phyloP scores from a whole-genome alignment of 2,797 vertebrate species.

The Leucoraja ocellata region DNA sequence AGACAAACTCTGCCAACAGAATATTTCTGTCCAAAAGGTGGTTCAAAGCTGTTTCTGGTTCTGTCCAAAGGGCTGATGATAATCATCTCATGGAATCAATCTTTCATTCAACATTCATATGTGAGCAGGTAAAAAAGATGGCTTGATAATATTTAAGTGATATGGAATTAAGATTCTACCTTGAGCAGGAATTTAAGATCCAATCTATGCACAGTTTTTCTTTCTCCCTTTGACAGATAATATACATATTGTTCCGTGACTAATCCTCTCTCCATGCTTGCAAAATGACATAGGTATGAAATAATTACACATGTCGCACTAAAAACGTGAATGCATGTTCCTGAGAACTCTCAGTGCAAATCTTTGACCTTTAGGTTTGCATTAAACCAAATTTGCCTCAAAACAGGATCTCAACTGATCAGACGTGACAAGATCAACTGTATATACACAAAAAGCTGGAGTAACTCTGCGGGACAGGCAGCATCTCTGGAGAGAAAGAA shows the following conservation, averaged over 20 bases:
- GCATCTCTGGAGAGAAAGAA: no score
- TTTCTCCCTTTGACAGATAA: neutral
- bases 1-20: no score
- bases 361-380: neutral
- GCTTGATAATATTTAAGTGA: neutral
- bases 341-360: neutral
- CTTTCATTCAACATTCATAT: conserved; percentile 17
- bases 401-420: no score
- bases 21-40: neutral
- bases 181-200: neutral
- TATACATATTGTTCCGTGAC: neutral
- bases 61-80: neutral
- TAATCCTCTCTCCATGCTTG: neutral
- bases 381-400: neutral
- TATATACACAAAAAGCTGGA: no score
- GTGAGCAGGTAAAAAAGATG: neutral
- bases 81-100: neutral
- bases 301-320: neutral
- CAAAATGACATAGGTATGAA: neutral
- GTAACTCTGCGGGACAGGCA: no score
- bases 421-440: neutral
- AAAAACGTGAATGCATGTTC: neutral
- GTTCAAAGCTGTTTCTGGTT: neutral
- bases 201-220: neutral
- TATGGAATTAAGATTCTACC: conserved; percentile 3